Base-by-base conservation (phyloP, 1,140 invertebrate genomes). In the Phocides pigmalion region DNA sequence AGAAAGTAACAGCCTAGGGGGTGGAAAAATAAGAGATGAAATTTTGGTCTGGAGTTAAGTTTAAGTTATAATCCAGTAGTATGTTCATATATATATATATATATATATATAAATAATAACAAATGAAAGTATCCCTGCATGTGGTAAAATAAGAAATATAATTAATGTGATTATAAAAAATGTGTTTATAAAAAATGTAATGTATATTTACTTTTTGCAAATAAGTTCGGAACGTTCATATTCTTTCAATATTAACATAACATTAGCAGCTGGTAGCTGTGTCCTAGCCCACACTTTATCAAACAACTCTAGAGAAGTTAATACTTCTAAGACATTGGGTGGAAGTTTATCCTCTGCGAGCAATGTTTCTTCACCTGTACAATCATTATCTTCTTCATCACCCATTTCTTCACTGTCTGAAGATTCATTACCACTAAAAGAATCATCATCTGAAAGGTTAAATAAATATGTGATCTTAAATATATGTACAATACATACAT, bases 271-370 rank as follows among this genome's bases (percentile, higher is more conserved):
- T 4, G 93, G 87, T 47, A 89, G 19, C 49, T 86, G 73, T 32
- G 93, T 93, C 67, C 93, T 92, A 8, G 87, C 75, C 86, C 92
- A 91, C 15, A 94, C 88, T 88, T 93, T 94, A 4, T 92, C 77
- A 66, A 94, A 89, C 62, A 95, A 74, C 42, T 93, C 83, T 53
- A 92, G 75, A 22, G 84, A 90, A 15, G 92, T 81, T 22, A 95
- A 89, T 15, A 88, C 89, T 87, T 94, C 93, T 19, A 92, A 53
- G 2, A 93, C 67, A 66, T 92, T 86, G 16, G 92, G 67, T 6
- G 92, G 90, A 9, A 92, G 63, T 72, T 84, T 92, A 37, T 92
- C 90, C 79, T 90, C 84, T n/a, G 81, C 76, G 9, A 80, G 66
- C 14, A 87, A 39, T 12, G 74, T 63, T 62, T 78, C 79, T 47